A percentile compares a stretch with the other conserved stretches of the same genome.
These are phyloP conservation scores for Gorsachius goisagi DNA, from an alignment of 2,113 vertebrate species.

Conservation along the genomic window DNA sequence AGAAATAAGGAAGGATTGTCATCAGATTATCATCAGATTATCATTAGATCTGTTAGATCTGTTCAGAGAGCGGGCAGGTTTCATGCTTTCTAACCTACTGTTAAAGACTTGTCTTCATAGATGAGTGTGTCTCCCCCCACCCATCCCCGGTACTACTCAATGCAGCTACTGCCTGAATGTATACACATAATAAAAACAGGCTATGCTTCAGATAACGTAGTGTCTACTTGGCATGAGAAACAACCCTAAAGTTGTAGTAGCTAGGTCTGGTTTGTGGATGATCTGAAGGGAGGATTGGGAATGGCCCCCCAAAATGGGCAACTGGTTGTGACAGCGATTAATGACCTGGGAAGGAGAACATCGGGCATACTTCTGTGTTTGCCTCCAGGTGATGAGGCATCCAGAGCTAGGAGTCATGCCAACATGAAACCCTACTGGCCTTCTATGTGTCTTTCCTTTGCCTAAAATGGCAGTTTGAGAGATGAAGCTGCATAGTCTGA, in stretches of 20 bases:
- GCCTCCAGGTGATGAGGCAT: neutral
- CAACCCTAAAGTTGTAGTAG: neutral
- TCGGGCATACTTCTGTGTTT: neutral
- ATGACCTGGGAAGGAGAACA: neutral
- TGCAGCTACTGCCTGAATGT: neutral
- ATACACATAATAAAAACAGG: neutral
- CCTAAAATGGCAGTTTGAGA: neutral
- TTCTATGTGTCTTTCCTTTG: neutral
- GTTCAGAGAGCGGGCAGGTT: neutral
- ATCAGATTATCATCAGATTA: too few species aligned
- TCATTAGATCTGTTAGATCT: neutral
- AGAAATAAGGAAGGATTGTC: neutral
- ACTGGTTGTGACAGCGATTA: neutral
- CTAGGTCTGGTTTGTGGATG: neutral
- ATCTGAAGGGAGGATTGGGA: neutral
- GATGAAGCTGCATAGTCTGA: neutral
- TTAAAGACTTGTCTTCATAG: neutral
- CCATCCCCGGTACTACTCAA: neutral
- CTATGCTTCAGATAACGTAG: neutral
- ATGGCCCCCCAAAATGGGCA: neutral
- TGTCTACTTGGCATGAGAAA: fast-evolving
- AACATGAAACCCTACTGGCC: neutral
- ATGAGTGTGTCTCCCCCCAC: neutral
- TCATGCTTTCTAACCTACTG: neutral
- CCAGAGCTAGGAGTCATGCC: neutral